Conservation (phyloP, 1,140 invertebrate species). For the Trachymyrmex cornetzi region DNA sequence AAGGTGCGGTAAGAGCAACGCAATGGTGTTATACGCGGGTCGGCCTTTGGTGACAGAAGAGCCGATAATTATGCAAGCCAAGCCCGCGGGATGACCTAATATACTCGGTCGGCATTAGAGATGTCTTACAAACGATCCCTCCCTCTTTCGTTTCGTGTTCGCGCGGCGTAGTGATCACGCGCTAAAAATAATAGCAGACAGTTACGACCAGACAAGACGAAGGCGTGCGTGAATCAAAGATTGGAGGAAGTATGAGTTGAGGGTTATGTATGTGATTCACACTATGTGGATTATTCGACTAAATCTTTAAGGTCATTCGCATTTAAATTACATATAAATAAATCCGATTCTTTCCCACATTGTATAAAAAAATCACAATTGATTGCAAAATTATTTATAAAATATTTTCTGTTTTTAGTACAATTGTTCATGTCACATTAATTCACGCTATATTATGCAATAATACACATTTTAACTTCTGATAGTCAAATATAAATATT, state of each 20-base stretch:
- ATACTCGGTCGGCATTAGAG: slow-evolving; percentile 62
- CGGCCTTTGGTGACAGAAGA: slow-evolving; percentile 74
- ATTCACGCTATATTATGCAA: neutral
- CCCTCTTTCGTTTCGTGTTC: slow-evolving; percentile 43
- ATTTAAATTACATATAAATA: neutral
- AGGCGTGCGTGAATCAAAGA: slow-evolving; percentile 70
- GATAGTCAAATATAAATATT: neutral
- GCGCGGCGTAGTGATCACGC: slow-evolving; percentile 66
- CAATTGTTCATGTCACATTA: too few relatives aligned
- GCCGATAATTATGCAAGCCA: slow-evolving; percentile 75
- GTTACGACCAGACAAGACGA: slow-evolving; percentile 66
- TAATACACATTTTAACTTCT: neutral
- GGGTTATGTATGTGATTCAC: slow-evolving; percentile 38
- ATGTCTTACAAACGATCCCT: slow-evolving; percentile 61
- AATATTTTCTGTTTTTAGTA: neutral
- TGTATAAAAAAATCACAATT: neutral
- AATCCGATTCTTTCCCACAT: neutral
- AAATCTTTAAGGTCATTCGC: slow-evolving; percentile 19
- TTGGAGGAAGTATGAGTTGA: slow-evolving; percentile 58
- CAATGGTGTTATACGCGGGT: slow-evolving; percentile 53
- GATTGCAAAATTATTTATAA: neutral
- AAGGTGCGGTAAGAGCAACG: slow-evolving; percentile 73
- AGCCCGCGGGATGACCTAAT: slow-evolving; percentile 77
- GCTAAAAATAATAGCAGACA: slow-evolving; percentile 78
- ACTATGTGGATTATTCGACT: neutral